Evolutionary conservation across 2,888 invertebrate species (phyloP), one percentile per base, ranked within the genome.

Genomic region (Myopa tessellatipennis): DNA sequence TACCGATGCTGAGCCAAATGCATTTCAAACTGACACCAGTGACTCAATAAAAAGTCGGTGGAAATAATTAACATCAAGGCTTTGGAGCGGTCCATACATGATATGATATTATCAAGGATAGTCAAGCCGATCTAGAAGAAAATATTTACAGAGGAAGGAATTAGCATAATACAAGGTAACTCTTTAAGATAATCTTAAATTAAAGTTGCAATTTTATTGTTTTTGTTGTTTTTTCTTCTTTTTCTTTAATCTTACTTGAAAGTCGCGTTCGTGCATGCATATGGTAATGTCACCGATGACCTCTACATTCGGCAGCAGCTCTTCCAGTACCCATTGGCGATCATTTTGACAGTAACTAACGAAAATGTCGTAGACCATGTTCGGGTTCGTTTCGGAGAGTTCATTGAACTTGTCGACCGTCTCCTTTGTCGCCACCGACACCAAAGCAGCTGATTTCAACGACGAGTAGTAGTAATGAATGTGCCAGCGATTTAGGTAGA

Each of bases 21-120:
- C 92, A 94, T 92, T 86, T 94, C 94, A 81, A 93, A 94, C 82
- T 93, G 92, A 82, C 94, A 94, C 94, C 94, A 94, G 80, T 93
- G 92, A 81, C 94, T 94, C 10, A 91, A 87, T 8, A 93, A 86
- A 85, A 94, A 94, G 80, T 90, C 89, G 61, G 91, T 90, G 0
- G 93, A 93, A 16, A 94, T 90, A 10, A 94, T 90, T 77, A 94
- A 87, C 88, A 94, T 90, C 0, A 94, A 91, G 6, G 91, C 91
- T 26, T 91, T 89, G 0, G 94, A 94, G 1, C 91, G 90, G 82
- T 93, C 93, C 91, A 94, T 93, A 83, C 93, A 92, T 0, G 92
- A 91, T 0, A 93, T 91, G 80, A 94, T 94, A 82, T 94, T 94
- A 84, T 94, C 93, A 79, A 93, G 86, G 77, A 94, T 94, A 4